Base-by-base conservation (phyloP, 2,113 vertebrate species). In the Malurus melanocephalus region DNA sequence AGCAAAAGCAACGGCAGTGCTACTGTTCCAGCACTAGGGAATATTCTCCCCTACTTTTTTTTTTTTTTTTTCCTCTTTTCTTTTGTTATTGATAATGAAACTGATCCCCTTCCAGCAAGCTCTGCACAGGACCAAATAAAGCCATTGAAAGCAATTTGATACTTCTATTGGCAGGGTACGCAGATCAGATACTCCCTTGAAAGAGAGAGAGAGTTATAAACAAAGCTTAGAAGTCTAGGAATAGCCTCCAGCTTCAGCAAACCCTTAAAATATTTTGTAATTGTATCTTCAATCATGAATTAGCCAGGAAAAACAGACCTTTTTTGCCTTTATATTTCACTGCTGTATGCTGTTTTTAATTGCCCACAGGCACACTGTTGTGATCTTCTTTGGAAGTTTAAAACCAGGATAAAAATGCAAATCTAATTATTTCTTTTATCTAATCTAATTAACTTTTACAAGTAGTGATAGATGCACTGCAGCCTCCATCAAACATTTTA, bases 401-500 rank as follows among this genome's bases (percentile, higher is more conserved):
- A 96, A 97, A 95, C 89, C 81, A 82, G 95, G 95, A 98, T 97
- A 96, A 97, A 98, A 97, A 98, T 97, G 96, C 96, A 97, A 97
- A 98, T 98, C 95, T 96, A 97, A 97, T 98, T 97, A 97, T 97
- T 97, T 97, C 96, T 96, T 96, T 98, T 97, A 97, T 97, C 95
- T 97, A 97, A 97, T 97, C 96, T 95, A 97, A 97, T 98, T 97
- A 97, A 96, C 95, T 96, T 97, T 96, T 96, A 82, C 90, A 96
- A 97, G 94, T 95, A 97, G 96, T 96, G 96, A 97, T 97, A 96
- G 94, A 96, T 97, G 91, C 81, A 93, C 92, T 92, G 75, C 94
- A 96, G 96, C 92, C 88, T 96, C 92, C 94, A 95, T 97, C 89
- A 96, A 96, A 97, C 94, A 97, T 91, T 97, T 97, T 96, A 96